A percentile compares a stretch with the other conserved stretches of the same genome.
Evolutionary conservation across 2,113 vertebrate species (phyloP).

Genomic region (Rhinogobius similis): DNA sequence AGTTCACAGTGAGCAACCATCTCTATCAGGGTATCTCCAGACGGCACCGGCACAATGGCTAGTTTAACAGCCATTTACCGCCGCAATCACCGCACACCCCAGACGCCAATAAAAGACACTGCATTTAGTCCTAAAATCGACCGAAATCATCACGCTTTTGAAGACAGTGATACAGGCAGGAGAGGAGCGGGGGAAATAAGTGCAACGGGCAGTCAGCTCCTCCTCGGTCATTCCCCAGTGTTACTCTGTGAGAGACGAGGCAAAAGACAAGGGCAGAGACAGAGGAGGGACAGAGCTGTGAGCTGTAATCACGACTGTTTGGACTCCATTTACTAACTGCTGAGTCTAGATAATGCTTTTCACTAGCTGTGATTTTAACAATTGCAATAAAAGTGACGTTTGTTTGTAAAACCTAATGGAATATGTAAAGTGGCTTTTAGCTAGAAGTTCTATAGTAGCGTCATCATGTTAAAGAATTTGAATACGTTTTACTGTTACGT

Average conservation of each 20-base stretch:
- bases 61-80: constrained; percentile 66
- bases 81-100: constrained; percentile 54
- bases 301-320: constrained; percentile 14
- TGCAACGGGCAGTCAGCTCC: constrained; percentile 38
- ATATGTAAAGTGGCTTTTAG: neutral
- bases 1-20: constrained; percentile 57
- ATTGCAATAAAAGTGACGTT: neutral
- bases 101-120: constrained; percentile 50
- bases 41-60: constrained; percentile 55
- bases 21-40: constrained; percentile 67
- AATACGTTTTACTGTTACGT: too few species aligned
- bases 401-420: neutral
- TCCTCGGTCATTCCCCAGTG: constrained; percentile 32
- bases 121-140: constrained; percentile 54
- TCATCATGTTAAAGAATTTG: too few species aligned
- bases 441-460: too few species aligned
- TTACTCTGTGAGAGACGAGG: constrained; percentile 11
- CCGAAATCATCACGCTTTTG: constrained; percentile 52
- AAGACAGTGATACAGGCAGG: constrained; percentile 32
- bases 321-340: neutral
- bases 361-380: neutral
- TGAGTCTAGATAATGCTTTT: neutral
- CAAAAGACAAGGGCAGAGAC: constrained; percentile 19
- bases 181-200: constrained; percentile 33
- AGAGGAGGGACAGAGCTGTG: neutral